Evolutionary conservation across 2,888 invertebrate species (phyloP), one percentile per base, ranked within the genome.

Genomic region (Pterobdella sp.): DNA sequence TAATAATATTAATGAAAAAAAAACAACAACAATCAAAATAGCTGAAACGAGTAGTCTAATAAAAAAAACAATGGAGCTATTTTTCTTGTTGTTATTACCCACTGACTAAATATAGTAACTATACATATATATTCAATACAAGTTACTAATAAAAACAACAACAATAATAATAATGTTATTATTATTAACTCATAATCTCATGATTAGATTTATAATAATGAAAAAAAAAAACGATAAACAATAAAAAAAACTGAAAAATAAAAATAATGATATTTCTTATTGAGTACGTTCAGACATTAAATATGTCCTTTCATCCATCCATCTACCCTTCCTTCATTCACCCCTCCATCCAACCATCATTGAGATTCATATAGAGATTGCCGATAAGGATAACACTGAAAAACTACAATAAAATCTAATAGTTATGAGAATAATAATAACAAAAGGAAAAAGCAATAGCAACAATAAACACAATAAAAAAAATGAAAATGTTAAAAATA

Each of bases 381-480:
- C n/a, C n/a, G n/a, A n/a, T n/a, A n/a, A n/a, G n/a, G n/a, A n/a
- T n/a, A 49, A n/a, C 52, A 18, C 14, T 18, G n/a, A 49, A n/a
- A 49, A n/a, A 18, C n/a, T 14, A n/a, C 14, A 49, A 49, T 49
- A n/a, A n/a, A 49, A 49, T 49, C 14, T 14, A n/a, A 49, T 49
- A 14, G 14, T 49, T 49, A 49, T 18, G n/a, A n/a, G 14, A 49
- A 18, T n/a, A 49, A 18, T 18, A 49, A 18, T 18, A 49, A 49
- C 52, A 49, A 49, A 18, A 49, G n/a, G 14, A 49, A 49, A 49
- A 14, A 49, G n/a, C n/a, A 65, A 65, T 34, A 10, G 32, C 65
- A 7, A 65, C 10, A 31, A 65, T 65, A 31, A 65, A 7, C 26
- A 65, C n/a, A 31, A 65, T 31, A 65, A 65, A 7, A 65, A 65